These are phyloP conservation scores for Esox lucius DNA, from an alignment of 2,797 vertebrate species.

Conservation along the genomic window DNA sequence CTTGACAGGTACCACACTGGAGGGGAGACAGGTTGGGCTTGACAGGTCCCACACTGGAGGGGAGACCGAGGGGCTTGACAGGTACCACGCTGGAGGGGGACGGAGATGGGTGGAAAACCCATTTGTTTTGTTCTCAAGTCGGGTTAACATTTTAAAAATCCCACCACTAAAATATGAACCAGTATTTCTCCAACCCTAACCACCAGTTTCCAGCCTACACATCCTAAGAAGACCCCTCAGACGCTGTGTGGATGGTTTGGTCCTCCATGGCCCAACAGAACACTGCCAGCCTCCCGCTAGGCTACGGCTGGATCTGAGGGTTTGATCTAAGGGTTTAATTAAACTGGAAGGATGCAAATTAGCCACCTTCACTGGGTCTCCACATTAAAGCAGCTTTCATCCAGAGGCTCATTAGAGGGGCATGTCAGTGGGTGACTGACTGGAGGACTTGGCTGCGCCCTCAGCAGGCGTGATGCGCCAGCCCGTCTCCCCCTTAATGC, in stretches of 20 bases:
- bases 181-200: not conserved
- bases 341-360: constrained; percentile 49
- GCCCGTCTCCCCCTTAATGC: constrained; percentile 8
- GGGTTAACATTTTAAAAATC: too few relatives aligned
- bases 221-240: not conserved
- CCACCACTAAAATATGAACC: too few relatives aligned
- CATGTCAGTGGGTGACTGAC: constrained; percentile 4
- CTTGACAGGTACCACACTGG: too few relatives aligned
- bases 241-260: not conserved
- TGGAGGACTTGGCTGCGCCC: constrained; percentile 20
- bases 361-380: constrained; percentile 44
- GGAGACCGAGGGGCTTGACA: too few relatives aligned
- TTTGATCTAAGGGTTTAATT: constrained; percentile 50
- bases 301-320: not conserved
- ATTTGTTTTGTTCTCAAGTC: too few relatives aligned
- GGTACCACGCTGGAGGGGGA: too few relatives aligned
- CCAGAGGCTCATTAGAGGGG: constrained; percentile 41
- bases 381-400: constrained; percentile 54
- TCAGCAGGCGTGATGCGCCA: constrained; percentile 23
- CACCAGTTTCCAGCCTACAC: not conserved
- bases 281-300: not conserved
- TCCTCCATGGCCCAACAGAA: not conserved
- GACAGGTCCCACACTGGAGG: too few relatives aligned
- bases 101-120: too few relatives aligned
- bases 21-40: too few relatives aligned